A percentile compares a stretch with the other conserved stretches of the same genome.
Evolutionary conservation across 1,140 invertebrate species (phyloP).

Genomic region (Lamellibrachia luymesi): DNA sequence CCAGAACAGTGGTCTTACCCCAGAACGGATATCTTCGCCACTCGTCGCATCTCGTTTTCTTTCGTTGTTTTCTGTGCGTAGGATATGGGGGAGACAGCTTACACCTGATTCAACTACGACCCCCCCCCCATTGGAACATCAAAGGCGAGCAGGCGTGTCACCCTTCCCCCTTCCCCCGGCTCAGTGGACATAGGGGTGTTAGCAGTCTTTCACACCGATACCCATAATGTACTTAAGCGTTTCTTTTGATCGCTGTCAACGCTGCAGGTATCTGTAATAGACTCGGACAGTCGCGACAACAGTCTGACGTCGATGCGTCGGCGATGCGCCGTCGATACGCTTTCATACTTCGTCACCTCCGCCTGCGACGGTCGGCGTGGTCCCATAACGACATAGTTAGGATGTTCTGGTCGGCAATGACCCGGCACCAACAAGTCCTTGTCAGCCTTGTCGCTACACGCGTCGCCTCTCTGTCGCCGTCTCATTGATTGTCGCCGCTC

Average conservation of each 20-base stretch:
- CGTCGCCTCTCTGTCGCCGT: background rate
- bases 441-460: background rate
- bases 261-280: background rate
- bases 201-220: background rate
- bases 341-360: background rate
- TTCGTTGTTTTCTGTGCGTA: background rate
- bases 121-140: background rate
- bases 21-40: background rate
- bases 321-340: background rate
- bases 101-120: background rate
- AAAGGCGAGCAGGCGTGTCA: background rate
- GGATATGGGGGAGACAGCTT: background rate
- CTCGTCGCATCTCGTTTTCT: background rate
- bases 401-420: background rate
- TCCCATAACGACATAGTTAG: background rate
- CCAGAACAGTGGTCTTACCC: background rate
- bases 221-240: constrained; percentile 4
- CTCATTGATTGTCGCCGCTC: background rate
- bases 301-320: background rate
- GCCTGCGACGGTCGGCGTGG: background rate
- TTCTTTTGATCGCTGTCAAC: background rate
- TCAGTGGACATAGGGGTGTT: background rate
- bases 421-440: background rate
- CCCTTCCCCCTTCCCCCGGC: background rate
- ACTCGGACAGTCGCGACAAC: background rate